Evolutionary conservation across 2,888 invertebrate species (phyloP).

Genomic region (Stenolophus ochropezus): DNA sequence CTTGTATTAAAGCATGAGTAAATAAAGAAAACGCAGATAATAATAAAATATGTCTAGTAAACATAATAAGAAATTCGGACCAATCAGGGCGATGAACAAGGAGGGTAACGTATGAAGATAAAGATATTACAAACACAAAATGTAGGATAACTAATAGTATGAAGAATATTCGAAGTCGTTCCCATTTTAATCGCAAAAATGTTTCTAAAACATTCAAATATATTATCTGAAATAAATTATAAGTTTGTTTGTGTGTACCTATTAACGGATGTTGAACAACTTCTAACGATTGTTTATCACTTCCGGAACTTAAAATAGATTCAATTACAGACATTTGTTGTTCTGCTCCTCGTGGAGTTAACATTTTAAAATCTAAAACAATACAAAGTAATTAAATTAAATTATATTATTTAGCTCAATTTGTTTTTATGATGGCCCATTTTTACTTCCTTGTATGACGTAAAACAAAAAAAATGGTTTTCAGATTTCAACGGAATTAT

Average conservation of each 20-base stretch:
- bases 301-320: conserved; percentile 70
- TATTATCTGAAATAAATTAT: not conserved
- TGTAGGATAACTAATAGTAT: conserved; percentile 71
- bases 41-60: conserved; percentile 67
- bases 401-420: no score
- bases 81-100: conserved; percentile 64
- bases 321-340: conserved; percentile 73
- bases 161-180: conserved; percentile 73
- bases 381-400: no score
- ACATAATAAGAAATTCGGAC: conserved; percentile 61
- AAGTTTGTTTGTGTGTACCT: conserved; percentile 68
- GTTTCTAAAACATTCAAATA: conserved; percentile 67
- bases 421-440: no score
- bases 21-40: conserved; percentile 67
- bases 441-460: no score
- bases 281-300: conserved; percentile 70
- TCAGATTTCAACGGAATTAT: no score
- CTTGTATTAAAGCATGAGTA: conserved; percentile 69
- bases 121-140: conserved; percentile 70
- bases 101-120: conserved; percentile 70
- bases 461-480: no score
- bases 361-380: conserved; percentile 70
- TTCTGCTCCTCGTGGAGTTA: conserved; percentile 69
- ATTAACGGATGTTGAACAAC: conserved; percentile 73
- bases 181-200: conserved; percentile 75